Base-by-base conservation (phyloP, 2,113 vertebrate genomes). In the Anhinga anhinga region DNA sequence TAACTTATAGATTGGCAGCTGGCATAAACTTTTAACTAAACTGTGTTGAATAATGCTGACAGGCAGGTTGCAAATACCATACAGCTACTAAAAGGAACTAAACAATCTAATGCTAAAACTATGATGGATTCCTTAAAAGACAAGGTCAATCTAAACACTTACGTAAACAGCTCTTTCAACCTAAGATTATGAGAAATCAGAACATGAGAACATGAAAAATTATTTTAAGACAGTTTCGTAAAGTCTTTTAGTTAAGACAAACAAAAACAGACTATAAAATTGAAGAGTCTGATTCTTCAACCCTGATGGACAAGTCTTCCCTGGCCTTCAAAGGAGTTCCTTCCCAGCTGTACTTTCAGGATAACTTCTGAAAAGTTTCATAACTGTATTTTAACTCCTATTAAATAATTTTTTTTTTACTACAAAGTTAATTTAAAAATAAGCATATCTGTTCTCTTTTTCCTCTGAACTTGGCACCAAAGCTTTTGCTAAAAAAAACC, bases 151-250 rank as follows among this genome's bases (percentile, higher is more conserved):
- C 40, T 66, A 59, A 76, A 69, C 53, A 78, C 27, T 71, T 45
- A 69, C 0, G 2, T 49, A 82, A 90, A 80, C 27, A 90, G 65
- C 4, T 85, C 40, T 77, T 93, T 95, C n/a, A 94, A 38, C 32
- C 26, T 38, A 71, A 84, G 73, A 44, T 56, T 70, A 38, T 38
- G 17, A 73, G 38, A 73, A 73, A 55, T 42, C 15, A 53, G 38
- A 44, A 78, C 17, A 56, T 26, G 22, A 52, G n/a, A 53, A 76
- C 45, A 61, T 10, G 3, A 82, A 18, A 77, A 62, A 73, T 52
- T 72, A 93, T 82, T 94, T 95, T 77, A 93, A 93, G 89, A 91
- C 26, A n/a, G 30, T 73, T 93, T 70, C 29, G 36, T 79, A 85
- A 89, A 93, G 55, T 30, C 50, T 87, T 86, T 92, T 70, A 88